Evolutionary conservation across 2,797 vertebrate genomes (phyloP), one percentile per base, ranked within the genome.

Genomic region (Pogonophryne albipinna): DNA sequence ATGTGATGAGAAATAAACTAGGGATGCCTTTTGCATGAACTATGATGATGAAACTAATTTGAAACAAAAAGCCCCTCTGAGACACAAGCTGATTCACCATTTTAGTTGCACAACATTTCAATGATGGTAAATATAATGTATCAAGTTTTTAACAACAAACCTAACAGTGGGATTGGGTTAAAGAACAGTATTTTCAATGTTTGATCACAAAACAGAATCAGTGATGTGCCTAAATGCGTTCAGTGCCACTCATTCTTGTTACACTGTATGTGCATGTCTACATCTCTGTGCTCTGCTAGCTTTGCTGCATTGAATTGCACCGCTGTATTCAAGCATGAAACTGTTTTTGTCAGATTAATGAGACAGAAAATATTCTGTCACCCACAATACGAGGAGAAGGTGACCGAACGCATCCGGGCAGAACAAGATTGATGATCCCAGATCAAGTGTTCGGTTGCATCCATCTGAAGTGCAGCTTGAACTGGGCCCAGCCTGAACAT

Each of bases 361-460:
- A 64, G 19, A 53, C 50, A 61, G 3, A 76, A 66, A 66, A 45
- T 19, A 20, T n/a, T 74, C 47, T 42, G 42, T 71, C 65, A 73
- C 62, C 76, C 58, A 49, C 34, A 20, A 49, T 71, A 67, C 53
- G 41, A 70, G 20, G 41, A 53, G 52, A 71, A 67, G 42, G 65
- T 62, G 74, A 80, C 61, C 45, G 55, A 52, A 27, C 62, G 34
- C 64, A 60, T 81, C 55, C 72, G 66, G 53, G n/a, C 56, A 69
- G 46, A n/a, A 51, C 23, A 67, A 82, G 69, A 67, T 19, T 69
- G 47, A 80, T 79, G 58, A 66, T 77, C 23, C 45, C 23, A 68
- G 62, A 67, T 77, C 31, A 79, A 74, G 55, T 20, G 46, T 66
- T 74, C 61, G 71, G 64, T 70, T 61, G 42, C 46, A 52, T 70